Percentiles rank a stretch among this genome's conserved stretches.
These are phyloP conservation scores for Tetramorium alpestre DNA, from an alignment of 1,140 invertebrate species.

Conservation along the genomic window DNA sequence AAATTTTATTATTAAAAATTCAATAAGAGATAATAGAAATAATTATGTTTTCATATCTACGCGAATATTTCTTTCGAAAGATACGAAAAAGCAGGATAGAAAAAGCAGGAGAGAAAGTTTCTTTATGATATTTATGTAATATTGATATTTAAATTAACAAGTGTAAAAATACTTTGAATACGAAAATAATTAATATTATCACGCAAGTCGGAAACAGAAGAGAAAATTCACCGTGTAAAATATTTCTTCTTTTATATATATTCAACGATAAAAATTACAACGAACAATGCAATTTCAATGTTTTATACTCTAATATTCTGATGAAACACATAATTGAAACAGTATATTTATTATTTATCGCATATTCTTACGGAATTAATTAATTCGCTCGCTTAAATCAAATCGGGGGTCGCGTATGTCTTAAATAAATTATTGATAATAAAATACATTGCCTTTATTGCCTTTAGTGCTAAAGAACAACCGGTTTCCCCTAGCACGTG, in stretches of 20 bases:
- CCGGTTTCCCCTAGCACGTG: constrained; percentile 18
- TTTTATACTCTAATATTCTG: neutral
- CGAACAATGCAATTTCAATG: neutral
- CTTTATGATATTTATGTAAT: neutral
- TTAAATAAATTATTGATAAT: constrained; percentile 31
- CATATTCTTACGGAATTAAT: neutral
- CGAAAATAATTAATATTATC: neutral
- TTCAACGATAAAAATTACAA: neutral
- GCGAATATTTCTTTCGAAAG: neutral
- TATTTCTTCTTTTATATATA: neutral
- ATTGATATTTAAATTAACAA: neutral
- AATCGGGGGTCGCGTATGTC: neutral
- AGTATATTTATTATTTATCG: neutral
- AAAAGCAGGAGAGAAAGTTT: neutral
- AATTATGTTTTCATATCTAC: neutral
- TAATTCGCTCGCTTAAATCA: constrained; percentile 28
- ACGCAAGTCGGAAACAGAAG: neutral
- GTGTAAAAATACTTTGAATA: neutral
- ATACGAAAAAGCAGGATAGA: neutral
- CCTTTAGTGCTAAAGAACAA: constrained; percentile 18
- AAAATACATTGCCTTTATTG: neutral
- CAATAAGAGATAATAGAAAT: neutral
- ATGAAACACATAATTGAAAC: neutral
- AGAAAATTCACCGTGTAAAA: neutral
- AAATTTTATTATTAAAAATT: neutral